phyloP scores from a whole-genome alignment of 1,140 invertebrate genomes.

The Globodera rostochiensis region DNA sequence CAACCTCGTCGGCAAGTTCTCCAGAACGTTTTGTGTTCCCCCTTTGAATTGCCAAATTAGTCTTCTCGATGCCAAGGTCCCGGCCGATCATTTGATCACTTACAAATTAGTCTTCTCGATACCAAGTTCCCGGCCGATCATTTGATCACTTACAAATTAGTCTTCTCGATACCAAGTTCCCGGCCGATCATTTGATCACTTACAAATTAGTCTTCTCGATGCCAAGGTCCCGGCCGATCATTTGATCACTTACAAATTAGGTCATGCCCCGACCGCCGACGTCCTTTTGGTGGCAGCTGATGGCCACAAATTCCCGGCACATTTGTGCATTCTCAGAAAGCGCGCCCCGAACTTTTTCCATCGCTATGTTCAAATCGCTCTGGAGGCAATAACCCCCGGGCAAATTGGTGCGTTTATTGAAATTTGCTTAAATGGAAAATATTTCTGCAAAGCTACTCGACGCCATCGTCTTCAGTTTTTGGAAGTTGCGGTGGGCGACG shows the following conservation, averaged over 20 bases:
- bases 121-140: no score
- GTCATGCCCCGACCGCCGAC: conserved; percentile 51
- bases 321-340: conserved; percentile 57
- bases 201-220: no score
- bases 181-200: no score
- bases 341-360: conserved; percentile 60
- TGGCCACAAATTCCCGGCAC: conserved; percentile 60
- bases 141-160: no score
- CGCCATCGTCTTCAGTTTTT: conserved; percentile 24
- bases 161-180: no score
- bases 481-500: conserved; percentile 61
- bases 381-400: conserved; percentile 42
- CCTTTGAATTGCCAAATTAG: no score
- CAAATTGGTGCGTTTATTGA: neutral
- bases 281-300: conserved; percentile 58
- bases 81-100: no score
- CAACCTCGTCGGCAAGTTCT: conserved; percentile 16
- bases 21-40: no score
- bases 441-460: neutral
- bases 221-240: no score
- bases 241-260: neutral
- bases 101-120: no score
- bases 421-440: no score
- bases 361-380: conserved; percentile 61
- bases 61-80: no score